Evolutionary conservation across 2,113 vertebrate genomes (phyloP).

Genomic region (Sialia sialis): DNA sequence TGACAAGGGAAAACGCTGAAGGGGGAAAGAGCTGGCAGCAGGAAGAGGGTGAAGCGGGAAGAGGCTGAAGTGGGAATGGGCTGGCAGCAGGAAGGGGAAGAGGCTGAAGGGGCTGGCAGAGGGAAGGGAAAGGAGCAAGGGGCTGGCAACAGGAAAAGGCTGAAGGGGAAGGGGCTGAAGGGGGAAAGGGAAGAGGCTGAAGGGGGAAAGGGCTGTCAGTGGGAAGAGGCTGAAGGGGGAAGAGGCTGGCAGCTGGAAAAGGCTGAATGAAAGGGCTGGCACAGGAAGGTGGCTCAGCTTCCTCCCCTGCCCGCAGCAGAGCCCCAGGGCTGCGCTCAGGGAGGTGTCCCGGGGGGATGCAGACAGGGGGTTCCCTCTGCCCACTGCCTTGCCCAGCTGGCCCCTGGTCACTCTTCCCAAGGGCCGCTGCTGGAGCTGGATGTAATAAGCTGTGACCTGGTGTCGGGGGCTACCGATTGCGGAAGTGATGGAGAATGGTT

Average conservation of each 20-base stretch:
- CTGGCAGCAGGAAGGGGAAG: too few relatives aligned
- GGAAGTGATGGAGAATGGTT: neutral
- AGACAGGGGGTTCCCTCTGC: too few relatives aligned
- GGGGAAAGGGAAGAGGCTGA: neutral
- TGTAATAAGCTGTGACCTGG: neutral
- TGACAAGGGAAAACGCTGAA: too few relatives aligned
- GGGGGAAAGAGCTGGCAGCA: too few relatives aligned
- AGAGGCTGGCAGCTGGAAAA: neutral
- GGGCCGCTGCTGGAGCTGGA: neutral
- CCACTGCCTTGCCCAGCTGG: neutral
- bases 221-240: neutral
- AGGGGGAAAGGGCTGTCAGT: neutral
- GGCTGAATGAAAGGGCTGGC: neutral
- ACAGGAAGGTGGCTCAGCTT: neutral
- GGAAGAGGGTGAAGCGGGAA: too few relatives aligned
- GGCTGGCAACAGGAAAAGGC: too few relatives aligned
- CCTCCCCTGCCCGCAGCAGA: neutral
- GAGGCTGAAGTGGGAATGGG: neutral
- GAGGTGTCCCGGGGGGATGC: neutral
- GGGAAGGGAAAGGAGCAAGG: too few relatives aligned
- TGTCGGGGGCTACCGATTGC: neutral
- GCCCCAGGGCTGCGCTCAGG: neutral
- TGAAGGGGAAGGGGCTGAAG: neutral
- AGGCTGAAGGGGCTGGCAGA: neutral
- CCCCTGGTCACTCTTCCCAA: neutral